These are phyloP conservation scores for Nothocercus julius DNA, from an alignment of 2,113 vertebrate species.

Conservation along the genomic window DNA sequence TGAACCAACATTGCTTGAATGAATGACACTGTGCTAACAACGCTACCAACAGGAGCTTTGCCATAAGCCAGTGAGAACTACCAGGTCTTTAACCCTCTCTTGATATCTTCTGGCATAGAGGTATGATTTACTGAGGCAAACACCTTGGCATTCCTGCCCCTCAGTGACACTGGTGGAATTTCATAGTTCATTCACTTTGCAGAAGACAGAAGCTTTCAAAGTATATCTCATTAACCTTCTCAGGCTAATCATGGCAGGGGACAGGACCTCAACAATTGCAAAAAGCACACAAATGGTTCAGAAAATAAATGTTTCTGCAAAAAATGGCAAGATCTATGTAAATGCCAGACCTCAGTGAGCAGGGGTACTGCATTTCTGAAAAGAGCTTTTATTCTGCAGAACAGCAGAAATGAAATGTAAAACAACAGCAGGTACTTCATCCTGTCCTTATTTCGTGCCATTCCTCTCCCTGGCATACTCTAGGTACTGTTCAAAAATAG, in stretches of 20 bases:
- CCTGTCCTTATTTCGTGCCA: neutral
- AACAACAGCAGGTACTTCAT: constrained; percentile 9
- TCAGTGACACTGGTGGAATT: constrained; percentile 13
- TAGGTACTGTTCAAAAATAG: constrained; percentile 29
- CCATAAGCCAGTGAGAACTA: neutral
- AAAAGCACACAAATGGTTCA: constrained; percentile 55
- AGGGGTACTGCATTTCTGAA: constrained; percentile 1
- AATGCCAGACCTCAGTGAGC: constrained; percentile 49
- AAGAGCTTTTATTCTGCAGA: constrained; percentile 51
- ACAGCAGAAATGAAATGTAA: constrained; percentile 3
- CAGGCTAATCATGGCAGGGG: constrained; percentile 65
- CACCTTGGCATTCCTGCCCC: constrained; percentile 8
- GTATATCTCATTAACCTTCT: constrained; percentile 72
- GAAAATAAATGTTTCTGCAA: constrained; percentile 53
- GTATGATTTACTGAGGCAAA: constrained; percentile 28
- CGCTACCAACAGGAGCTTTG: neutral
- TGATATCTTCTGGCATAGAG: neutral
- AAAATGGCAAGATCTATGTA: constrained; percentile 58
- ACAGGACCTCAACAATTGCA: constrained; percentile 51
- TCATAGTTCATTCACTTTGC: constrained; percentile 19
- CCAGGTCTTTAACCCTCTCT: neutral
- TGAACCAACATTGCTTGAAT: neutral
- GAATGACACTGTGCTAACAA: neutral
- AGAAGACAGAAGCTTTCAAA: constrained; percentile 46
- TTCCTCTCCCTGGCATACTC: neutral